These are phyloP conservation scores for Popillia japonica DNA, from an alignment of 1,140 invertebrate species.

Conservation along the genomic window DNA sequence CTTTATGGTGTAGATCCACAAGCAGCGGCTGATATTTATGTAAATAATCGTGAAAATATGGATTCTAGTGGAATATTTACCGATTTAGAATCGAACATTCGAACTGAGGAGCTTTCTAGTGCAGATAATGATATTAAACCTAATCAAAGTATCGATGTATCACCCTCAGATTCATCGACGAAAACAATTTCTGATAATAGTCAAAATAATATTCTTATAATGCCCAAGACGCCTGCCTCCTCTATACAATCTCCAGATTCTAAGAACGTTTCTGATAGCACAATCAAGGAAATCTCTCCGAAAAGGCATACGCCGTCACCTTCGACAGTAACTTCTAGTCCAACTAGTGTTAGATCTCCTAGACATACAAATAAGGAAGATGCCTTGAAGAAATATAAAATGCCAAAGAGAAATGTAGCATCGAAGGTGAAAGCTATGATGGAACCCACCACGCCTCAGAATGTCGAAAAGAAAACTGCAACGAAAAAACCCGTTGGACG, in stretches of 20 bases:
- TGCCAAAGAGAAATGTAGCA: slow-evolving; percentile 76
- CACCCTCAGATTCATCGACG: slow-evolving; percentile 57
- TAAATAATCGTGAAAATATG: slow-evolving; percentile 73
- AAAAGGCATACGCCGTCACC: slow-evolving; percentile 60
- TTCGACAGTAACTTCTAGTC: slow-evolving; percentile 47
- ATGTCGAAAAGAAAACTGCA: slow-evolving; percentile 54
- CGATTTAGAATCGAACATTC: slow-evolving; percentile 72
- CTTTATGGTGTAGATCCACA: slow-evolving; percentile 73
- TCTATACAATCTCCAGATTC: slow-evolving; percentile 38
- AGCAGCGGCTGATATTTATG: slow-evolving; percentile 60
- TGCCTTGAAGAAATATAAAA: slow-evolving; percentile 72
- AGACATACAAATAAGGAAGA: slow-evolving; percentile 62
- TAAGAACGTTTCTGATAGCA: slow-evolving; percentile 37
- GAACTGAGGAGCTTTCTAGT: slow-evolving; percentile 51
- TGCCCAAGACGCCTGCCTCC: slow-evolving; percentile 39
- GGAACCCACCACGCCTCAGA: slow-evolving; percentile 57
- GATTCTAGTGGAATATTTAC: slow-evolving; percentile 87
- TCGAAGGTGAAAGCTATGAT: slow-evolving; percentile 79
- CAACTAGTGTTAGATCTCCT: slow-evolving; percentile 51
- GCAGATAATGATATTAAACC: slow-evolving; percentile 50
- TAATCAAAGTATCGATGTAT: slow-evolving; percentile 53
- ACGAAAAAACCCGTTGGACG: slow-evolving; percentile 63
- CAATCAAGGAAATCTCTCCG: slow-evolving; percentile 64
- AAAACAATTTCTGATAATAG: slow-evolving; percentile 57
- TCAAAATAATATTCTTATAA: slow-evolving; percentile 57